A percentile compares a stretch with the other conserved stretches of the same genome.
These are phyloP conservation scores for Pelusios castaneus DNA, from an alignment of 2,113 vertebrate genomes.

Conservation along the genomic window DNA sequence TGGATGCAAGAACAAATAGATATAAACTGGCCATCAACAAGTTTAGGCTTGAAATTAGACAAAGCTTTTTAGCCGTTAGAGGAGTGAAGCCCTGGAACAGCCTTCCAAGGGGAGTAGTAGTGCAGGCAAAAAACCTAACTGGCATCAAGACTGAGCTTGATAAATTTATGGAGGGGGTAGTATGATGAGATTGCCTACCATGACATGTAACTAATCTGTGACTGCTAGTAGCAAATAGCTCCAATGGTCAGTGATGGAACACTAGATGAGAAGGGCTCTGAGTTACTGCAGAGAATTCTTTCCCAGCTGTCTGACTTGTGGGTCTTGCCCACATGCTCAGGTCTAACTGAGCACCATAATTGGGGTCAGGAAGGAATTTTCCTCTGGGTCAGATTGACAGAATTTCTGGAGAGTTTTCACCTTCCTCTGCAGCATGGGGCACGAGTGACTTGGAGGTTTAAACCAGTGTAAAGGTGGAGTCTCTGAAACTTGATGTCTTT, in stretches of 20 bases:
- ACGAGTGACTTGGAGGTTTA: neutral
- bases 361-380: neutral
- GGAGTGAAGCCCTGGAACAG: neutral
- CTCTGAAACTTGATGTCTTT: neutral
- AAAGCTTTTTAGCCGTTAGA: neutral
- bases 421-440: neutral
- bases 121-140: neutral
- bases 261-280: neutral
- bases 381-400: neutral
- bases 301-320: neutral
- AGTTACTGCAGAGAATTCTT: neutral
- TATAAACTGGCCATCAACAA: neutral
- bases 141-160: neutral
- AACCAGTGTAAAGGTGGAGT: neutral
- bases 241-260: neutral
- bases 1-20: neutral
- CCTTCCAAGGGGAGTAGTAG: neutral
- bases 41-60: neutral
- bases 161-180: neutral
- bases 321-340: neutral
- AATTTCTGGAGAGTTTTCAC: neutral
- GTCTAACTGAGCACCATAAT: neutral
- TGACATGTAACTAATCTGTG: neutral
- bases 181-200: neutral
- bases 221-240: neutral